Evolutionary conservation across 23 tunicate species (phyloP), one percentile per base, ranked within the genome.

Genomic region (Diplosoma virens): DNA sequence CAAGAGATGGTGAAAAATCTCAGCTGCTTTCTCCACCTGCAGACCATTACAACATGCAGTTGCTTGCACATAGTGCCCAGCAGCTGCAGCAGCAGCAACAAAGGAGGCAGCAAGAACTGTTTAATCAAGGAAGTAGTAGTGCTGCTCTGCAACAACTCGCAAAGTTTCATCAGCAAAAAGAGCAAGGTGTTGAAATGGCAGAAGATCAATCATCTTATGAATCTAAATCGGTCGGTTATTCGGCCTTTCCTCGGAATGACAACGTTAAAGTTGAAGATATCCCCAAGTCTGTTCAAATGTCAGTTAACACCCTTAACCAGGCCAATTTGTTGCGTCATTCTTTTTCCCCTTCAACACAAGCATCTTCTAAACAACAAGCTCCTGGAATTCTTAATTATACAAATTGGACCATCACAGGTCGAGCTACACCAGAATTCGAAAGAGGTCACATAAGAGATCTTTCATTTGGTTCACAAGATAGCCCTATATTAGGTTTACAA

Each of bases 61-160:
- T 87, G n/a, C 94, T 87, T 18, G 94, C 94, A 30, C 78, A 81
- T 53, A 81, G 87, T 47, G 94, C 94, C 33, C 94, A 87, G 30
- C 89, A 77, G 32, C 87, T 74, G 5, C 89, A 84, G 58, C 63
- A 81, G 47, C 75, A 50, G 67, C 34, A 69, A n/a, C 82, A 70
- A 26, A 36, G 63, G 23, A 48, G 66, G 63, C 79, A 82, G 20
- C 56, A 58, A 20, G 75, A 74, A 47, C 16, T 27, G 5, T 59
- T 24, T 34, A 27, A 33, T 11, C 67, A 33, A 29, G 84, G 84
- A 33, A 71, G 82, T 32, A 89, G 96, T 75, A 89, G 96, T 59
- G 73, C 65, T 32, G 88, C 96, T 14, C 71, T 89, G 66, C 96
- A 89, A 33, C 87, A 82, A 37, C 70, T 89, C 23, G 96, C 96